These are phyloP conservation scores for Kryptopterus vitreolus DNA, from an alignment of 2,797 vertebrate species.

Conservation along the genomic window DNA sequence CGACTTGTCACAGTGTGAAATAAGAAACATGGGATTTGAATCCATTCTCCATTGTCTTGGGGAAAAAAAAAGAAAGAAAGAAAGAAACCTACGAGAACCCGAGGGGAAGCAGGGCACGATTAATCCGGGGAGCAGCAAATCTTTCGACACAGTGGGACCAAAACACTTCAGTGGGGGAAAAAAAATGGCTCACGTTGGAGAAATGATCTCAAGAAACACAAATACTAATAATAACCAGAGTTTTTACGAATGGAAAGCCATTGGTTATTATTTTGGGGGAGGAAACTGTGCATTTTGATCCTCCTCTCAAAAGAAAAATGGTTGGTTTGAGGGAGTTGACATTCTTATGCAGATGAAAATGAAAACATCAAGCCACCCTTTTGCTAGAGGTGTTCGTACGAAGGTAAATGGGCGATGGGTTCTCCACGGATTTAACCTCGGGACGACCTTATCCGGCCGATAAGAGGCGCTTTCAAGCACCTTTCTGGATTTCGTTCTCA, in stretches of 20 bases:
- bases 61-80: background rate
- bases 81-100: background rate
- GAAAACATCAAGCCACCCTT: conserved; percentile 43
- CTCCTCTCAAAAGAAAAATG: too few relatives aligned
- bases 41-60: conserved; percentile 59
- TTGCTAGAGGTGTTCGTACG: conserved; percentile 48
- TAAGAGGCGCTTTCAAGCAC: conserved; percentile 36
- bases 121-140: conserved; percentile 19
- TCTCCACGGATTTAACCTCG: conserved; percentile 27
- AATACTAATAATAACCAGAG: background rate
- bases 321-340: conserved; percentile 19
- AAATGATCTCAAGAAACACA: background rate
- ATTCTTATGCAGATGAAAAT: conserved; percentile 39
- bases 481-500: conserved; percentile 29
- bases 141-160: conserved; percentile 4
- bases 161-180: background rate
- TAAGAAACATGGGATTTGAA: conserved; percentile 62
- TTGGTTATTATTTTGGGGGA: too few relatives aligned
- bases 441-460: conserved; percentile 24
- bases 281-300: too few relatives aligned
- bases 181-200: background rate
- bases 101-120: background rate
- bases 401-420: conserved; percentile 47
- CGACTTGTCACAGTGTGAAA: conserved; percentile 54
- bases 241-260: too few relatives aligned